Evolutionary conservation across 2,113 vertebrate species (phyloP), one percentile per base, ranked within the genome.

Genomic region (Crotophaga sulcirostris): DNA sequence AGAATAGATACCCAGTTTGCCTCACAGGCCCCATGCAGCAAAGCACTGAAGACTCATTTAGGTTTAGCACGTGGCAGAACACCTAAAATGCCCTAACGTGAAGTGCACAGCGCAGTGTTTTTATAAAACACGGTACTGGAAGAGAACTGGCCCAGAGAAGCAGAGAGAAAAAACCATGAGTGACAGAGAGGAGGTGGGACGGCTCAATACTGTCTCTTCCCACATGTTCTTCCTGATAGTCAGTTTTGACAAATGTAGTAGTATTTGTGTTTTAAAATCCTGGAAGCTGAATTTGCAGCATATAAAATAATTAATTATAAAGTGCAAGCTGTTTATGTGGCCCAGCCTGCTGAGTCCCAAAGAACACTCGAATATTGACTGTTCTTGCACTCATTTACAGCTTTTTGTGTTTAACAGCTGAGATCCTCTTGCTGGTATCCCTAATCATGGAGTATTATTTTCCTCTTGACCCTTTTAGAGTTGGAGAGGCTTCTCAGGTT

Each of bases 381-480:
- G 29, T 11, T 70, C 51, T 83, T 69, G 78, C 54, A 83, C 23
- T 19, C 11, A n/a, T 72, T 28, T 70, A 44, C 56, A 66, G 44
- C 34, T 47, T 90, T 77, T 62, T 54, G 67, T 69, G n/a, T 85
- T 75, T 3, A 62, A 52, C 34, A 13, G 76, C 79, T 38, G 45
- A 70, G 63, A 76, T 58, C 26, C 59, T 94, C 45, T 67, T 62
- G 9, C 55, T 75, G 3, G 0, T 56, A 16, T 52, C 40, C 40
- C 28, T 93, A 55, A 54, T 25, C 33, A 28, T 29, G 40, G 76
- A 75, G 93, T 73, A 66, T 87, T 89, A 66, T 68, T 96, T 95
- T 91, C 44, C 33, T 89, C 77, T 87, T 2, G 3, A 8, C 40
- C 58, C 40, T 67, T 66, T 18, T 29, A 58, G 54, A 68, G 36